Evolutionary conservation across 2,888 invertebrate species (phyloP), one percentile per base, ranked within the genome.

Genomic region (Notodonta ziczac): DNA sequence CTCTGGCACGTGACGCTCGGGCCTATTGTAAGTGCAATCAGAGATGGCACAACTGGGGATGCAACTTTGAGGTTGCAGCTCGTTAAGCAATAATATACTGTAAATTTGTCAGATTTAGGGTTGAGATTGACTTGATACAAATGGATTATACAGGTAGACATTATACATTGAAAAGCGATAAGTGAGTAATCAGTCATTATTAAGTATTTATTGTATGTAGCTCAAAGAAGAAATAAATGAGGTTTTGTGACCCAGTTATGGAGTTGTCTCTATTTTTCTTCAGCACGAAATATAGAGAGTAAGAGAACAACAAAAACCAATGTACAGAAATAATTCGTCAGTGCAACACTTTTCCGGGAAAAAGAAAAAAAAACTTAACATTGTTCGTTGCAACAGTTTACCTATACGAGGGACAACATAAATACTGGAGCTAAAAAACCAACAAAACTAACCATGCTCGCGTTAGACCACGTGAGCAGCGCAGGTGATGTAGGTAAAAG

Each of bases 21-120:
- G 66, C 63, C 72, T 74, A 70, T 80, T 75, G 76, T 75, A 61
- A 67, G 58, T 59, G 69, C 70, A 74, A 77, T 75, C 74, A 71
- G 71, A 65, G 68, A 70, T 62, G 66, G 69, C 10, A 39, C 24
- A 8, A 39, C 54, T 54, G 39, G 32, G 12, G 24, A 52, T 52
- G 32, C 24, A 12, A 42, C 42, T 42, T 42, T 10, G 42, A 46
- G 46, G 10, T n/a, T n/a, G 5, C 4, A 46, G 10, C 42, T 42
- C 10, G 42, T 46, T 10, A 46, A 13, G 10, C n/a, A n/a, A 46
- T n/a, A n/a, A n/a, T 46, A n/a, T 5, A 46, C 46, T 46, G 13
- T 46, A 46, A 13, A 46, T 5, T 46, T 46, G n/a, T 46, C 12
- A 0, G n/a, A n/a, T 46, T 46, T n/a, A 46, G 5, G 46, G 7